Conservation (phyloP, 2,888 invertebrate species). For the Synanthedon andrenaeformis region DNA sequence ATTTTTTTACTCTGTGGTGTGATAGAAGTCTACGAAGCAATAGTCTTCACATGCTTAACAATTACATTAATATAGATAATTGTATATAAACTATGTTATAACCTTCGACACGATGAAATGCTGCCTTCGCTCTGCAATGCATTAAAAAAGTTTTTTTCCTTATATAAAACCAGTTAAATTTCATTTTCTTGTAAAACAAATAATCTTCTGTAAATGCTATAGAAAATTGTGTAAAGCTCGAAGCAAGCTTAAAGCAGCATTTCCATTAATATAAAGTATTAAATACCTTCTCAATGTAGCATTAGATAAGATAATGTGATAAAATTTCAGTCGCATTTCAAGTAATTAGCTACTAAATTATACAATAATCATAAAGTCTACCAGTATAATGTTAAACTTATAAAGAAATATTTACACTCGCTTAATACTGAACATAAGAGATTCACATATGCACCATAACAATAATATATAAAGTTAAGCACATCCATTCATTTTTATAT, state of each 20-base stretch:
- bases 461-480: constrained; percentile 24
- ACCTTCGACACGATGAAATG: not conserved
- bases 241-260: constrained; percentile 15
- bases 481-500: constrained; percentile 48
- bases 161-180: not conserved
- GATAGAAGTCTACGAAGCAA: constrained; percentile 3
- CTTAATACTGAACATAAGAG: constrained; percentile 35
- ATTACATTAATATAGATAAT: not conserved
- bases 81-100: not conserved
- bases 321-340: constrained; percentile 42
- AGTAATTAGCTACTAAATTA: constrained; percentile 42
- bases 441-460: constrained; percentile 49
- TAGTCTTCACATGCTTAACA: not conserved
- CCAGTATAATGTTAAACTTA: constrained; percentile 40
- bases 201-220: not conserved
- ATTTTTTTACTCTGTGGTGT: no score
- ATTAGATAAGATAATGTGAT: constrained; percentile 15
- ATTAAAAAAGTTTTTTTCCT: not conserved
- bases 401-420: constrained; percentile 58
- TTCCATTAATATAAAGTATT: constrained; percentile 12
- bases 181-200: not conserved
- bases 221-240: not conserved
- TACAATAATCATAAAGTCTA: constrained; percentile 31
- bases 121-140: not conserved
- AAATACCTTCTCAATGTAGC: constrained; percentile 8